Evolutionary conservation across 2,113 vertebrate genomes (phyloP).

Genomic region (Percina caprodes): DNA sequence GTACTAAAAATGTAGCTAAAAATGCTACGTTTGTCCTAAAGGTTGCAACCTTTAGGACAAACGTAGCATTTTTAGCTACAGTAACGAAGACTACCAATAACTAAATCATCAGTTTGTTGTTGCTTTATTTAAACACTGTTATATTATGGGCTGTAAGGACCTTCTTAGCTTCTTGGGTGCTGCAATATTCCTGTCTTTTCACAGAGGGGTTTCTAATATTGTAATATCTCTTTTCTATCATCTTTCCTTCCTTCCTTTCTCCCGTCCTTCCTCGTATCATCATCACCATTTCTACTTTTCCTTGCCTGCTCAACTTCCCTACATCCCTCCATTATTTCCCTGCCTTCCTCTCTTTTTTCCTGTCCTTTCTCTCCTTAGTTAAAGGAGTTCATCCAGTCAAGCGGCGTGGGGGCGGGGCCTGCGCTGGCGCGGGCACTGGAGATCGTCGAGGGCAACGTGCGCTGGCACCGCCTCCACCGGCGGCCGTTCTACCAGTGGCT

Average conservation of each 20-base stretch:
- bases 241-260: not conserved
- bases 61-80: no score
- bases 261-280: not conserved
- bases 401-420: constrained; percentile 85
- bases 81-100: no score
- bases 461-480: constrained; percentile 93
- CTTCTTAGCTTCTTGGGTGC: not conserved
- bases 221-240: not conserved
- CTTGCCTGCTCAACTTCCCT: not conserved
- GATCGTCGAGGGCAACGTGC: constrained; percentile 95
- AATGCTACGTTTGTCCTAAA: no score
- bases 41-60: no score
- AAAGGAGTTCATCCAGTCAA: constrained; percentile 92
- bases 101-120: not conserved
- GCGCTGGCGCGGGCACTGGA: constrained; percentile 92
- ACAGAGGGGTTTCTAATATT: not conserved
- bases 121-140: not conserved
- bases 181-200: not conserved
- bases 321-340: not conserved
- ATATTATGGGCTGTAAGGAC: not conserved
- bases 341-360: not conserved
- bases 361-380: constrained; percentile 79
- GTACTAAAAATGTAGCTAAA: no score
- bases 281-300: not conserved
- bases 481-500: constrained; percentile 96